Base-by-base conservation (phyloP, 2,113 vertebrate species). In the Sapayoa aenigma region DNA sequence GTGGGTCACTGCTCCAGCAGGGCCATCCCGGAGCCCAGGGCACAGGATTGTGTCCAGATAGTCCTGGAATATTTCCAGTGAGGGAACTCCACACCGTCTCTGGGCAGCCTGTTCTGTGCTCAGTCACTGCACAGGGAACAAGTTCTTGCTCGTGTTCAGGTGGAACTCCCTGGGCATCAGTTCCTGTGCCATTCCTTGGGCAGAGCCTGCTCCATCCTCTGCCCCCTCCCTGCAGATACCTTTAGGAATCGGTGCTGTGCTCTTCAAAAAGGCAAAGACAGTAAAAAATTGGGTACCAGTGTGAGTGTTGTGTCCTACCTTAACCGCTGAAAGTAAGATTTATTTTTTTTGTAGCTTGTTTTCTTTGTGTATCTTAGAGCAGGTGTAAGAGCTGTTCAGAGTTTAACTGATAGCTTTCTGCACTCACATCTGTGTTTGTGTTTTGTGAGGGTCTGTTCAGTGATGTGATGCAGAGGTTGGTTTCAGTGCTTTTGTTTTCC, bases 361-460 rank as follows among this genome's bases (percentile, higher is more conserved):
- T 65, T 7, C 9, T 35, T 42, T 41, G 46, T 53, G n/a, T 85
- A 5, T 50, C 31, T 67, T 42, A 39, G 46, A 52, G 52, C 47
- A 41, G 7, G 20, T 41, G 3, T 6, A 12, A 44, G 65, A 47
- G n/a, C 4, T 25, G 9, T 55, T 53, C 33, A 4, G 7, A 41
- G 56, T 27, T 33, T 18, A 59, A 11, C 31, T 20, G 58, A 2
- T 9, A 13, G 12, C 53, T 72, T 49, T 9, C 33, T 39, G 27
- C 42, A 3, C 14, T 47, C 9, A 3, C 0, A 0, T 5, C 21
- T 5, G 5, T 12, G 0, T 37, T 30, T 3, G 0, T 12, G 15
- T 15, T 19, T 59, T 25, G 7, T 21, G 59, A 31, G 69, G 22
- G 16, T 20, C 47, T 33, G 46, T 8, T 14, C 55, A 55, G 35